A percentile compares a stretch with the other conserved stretches of the same genome.
Conservation (phyloP, 2,797 vertebrate genomes). For the Periparus ater region DNA sequence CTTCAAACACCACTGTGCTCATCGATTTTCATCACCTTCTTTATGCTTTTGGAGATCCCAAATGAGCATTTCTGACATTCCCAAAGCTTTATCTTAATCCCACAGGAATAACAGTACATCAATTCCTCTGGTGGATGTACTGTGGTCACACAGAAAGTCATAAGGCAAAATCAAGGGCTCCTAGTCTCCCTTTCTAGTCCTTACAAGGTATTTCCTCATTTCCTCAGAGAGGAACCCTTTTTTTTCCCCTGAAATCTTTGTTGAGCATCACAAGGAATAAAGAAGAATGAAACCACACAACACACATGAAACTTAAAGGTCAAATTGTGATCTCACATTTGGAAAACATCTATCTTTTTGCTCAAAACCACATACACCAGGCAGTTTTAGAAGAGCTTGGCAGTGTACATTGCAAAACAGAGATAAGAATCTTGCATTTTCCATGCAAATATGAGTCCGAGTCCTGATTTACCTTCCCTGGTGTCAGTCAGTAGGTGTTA, state of each 20-base stretch:
- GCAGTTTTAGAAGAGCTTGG: background rate
- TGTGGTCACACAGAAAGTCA: background rate
- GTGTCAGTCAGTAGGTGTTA: slow-evolving; percentile 10
- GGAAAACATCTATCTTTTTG: background rate
- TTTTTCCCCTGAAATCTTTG: background rate
- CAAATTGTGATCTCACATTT: slow-evolving; percentile 21
- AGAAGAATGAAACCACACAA: slow-evolving; percentile 18
- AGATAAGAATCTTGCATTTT: slow-evolving; percentile 22
- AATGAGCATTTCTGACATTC: slow-evolving; percentile 43
- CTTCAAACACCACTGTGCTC: slow-evolving; percentile 19
- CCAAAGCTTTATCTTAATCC: slow-evolving; percentile 37
- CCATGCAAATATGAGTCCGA: background rate
- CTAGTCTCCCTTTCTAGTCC: background rate
- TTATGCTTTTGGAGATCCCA: slow-evolving; percentile 33
- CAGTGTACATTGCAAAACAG: background rate
- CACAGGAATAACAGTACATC: background rate
- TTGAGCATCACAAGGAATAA: background rate
- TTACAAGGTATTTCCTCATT: slow-evolving; percentile 37
- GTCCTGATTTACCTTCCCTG: slow-evolving; percentile 34
- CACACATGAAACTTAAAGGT: slow-evolving; percentile 36
- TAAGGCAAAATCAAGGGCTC: background rate
- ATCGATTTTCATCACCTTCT: slow-evolving; percentile 12
- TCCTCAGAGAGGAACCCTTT: background rate
- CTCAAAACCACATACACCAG: background rate
- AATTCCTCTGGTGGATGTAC: background rate